Conservation (phyloP, 1,140 invertebrate species). For the Mizuhopecten yessoensis region DNA sequence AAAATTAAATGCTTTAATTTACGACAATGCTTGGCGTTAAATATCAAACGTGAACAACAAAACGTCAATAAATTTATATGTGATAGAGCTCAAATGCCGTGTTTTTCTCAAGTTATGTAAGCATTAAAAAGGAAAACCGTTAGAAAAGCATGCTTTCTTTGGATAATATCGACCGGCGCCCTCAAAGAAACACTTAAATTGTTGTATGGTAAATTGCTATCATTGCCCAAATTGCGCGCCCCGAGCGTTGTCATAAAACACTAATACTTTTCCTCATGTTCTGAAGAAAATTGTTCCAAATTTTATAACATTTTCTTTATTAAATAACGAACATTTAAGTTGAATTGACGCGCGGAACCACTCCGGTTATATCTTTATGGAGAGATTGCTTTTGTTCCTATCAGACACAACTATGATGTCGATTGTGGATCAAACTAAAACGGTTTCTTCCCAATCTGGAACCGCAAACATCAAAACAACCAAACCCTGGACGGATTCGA, state of each 20-base stretch:
- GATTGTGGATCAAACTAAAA: slow-evolving; percentile 1
- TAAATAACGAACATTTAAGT: slow-evolving; percentile 12
- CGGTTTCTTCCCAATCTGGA: neutral
- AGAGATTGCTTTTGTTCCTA: neutral
- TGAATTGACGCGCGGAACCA: neutral
- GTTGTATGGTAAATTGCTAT: neutral
- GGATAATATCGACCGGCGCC: neutral
- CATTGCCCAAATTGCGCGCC: slow-evolving; percentile 1
- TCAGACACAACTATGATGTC: neutral
- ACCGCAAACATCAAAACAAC: slow-evolving; percentile 1
- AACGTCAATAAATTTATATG: neutral
- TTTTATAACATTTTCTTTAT: slow-evolving; percentile 30
- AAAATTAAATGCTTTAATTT: neutral
- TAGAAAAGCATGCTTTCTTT: neutral
- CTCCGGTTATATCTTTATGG: neutral
- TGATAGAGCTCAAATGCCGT: neutral
- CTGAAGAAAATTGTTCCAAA: slow-evolving; percentile 34
- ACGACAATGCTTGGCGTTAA: neutral
- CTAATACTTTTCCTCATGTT: slow-evolving; percentile 28
- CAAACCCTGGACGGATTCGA: neutral
- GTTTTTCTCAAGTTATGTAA: neutral
- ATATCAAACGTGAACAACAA: neutral
- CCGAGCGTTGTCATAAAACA: neutral
- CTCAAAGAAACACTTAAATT: neutral
- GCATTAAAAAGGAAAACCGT: neutral